These are phyloP conservation scores for Atherix ibis DNA, from an alignment of 2,888 invertebrate genomes.

Conservation along the genomic window DNA sequence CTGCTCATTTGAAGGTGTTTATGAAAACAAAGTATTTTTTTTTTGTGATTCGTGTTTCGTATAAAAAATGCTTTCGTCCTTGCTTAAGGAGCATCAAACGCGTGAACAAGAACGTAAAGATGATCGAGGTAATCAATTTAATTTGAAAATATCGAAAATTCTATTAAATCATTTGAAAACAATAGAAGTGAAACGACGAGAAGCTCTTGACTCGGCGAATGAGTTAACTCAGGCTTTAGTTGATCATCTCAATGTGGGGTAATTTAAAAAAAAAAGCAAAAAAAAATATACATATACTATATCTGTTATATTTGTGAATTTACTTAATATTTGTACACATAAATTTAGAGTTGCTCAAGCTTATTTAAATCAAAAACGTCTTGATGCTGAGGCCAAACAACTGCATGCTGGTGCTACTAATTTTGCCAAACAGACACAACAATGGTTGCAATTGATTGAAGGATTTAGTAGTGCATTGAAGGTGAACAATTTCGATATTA, in stretches of 20 bases:
- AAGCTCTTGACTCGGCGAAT: conserved; percentile 84
- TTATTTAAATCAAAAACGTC: conserved; percentile 91
- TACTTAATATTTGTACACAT: neutral
- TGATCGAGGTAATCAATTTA: conserved; percentile 49
- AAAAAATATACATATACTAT: no score
- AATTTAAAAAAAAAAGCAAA: no score
- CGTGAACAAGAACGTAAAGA: conserved; percentile 66
- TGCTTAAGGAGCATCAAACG: conserved; percentile 76
- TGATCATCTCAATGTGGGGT: conserved; percentile 97
- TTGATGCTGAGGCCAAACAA: conserved; percentile 94
- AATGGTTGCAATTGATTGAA: conserved; percentile 88
- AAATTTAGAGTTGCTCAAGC: conserved; percentile 75
- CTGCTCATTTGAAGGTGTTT: no score
- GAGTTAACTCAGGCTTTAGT: conserved; percentile 87
- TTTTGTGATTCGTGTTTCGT: no score
- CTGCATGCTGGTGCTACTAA: conserved; percentile 85
- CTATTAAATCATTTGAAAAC: conserved; percentile 14
- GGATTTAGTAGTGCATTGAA: conserved; percentile 75
- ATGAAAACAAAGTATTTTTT: no score
- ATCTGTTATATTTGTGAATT: neutral
- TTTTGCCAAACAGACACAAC: conserved; percentile 91
- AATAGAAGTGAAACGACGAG: conserved; percentile 81
- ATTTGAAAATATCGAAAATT: neutral
- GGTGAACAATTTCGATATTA: conserved; percentile 16
- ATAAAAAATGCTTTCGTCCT: conserved; percentile 65